Percentiles rank a stretch among this genome's conserved stretches.
Conservation (phyloP, 2,113 vertebrate species). For the Bubo scandiacus region DNA sequence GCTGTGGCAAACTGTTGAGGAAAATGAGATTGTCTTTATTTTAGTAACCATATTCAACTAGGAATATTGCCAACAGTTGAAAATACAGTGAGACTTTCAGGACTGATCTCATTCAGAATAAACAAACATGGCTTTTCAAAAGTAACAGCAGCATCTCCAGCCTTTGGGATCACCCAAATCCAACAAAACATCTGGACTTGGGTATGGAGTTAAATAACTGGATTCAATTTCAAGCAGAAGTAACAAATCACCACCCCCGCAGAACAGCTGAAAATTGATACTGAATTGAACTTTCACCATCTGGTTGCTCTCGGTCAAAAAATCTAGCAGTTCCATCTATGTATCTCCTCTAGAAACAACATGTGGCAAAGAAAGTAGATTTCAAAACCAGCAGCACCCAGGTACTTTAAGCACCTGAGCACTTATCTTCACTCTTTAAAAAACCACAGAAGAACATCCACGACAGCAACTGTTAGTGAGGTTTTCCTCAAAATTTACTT, state of each 20-base stretch:
- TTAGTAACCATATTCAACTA: background rate
- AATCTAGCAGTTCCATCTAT: background rate
- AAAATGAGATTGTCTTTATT: background rate
- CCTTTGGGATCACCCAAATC: background rate
- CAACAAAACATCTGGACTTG: conserved; percentile 44
- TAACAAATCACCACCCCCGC: background rate
- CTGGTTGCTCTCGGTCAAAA: background rate
- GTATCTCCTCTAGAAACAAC: background rate
- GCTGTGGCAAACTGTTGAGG: background rate
- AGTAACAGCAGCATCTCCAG: background rate
- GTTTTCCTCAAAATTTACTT: background rate
- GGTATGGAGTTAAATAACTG: background rate
- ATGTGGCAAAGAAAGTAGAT: background rate
- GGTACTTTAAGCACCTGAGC: background rate
- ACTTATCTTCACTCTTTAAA: background rate
- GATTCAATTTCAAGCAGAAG: conserved; percentile 10
- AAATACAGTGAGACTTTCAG: background rate
- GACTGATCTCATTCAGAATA: background rate
- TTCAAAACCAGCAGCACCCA: background rate
- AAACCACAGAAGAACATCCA: background rate
- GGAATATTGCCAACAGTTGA: background rate
- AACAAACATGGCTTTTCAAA: background rate
- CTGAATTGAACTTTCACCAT: conserved; percentile 11
- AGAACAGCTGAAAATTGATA: conserved; percentile 8
- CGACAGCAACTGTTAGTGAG: background rate